phyloP scores from a whole-genome alignment of 2,888 invertebrate species.

The Phoenoteleia sp. region DNA sequence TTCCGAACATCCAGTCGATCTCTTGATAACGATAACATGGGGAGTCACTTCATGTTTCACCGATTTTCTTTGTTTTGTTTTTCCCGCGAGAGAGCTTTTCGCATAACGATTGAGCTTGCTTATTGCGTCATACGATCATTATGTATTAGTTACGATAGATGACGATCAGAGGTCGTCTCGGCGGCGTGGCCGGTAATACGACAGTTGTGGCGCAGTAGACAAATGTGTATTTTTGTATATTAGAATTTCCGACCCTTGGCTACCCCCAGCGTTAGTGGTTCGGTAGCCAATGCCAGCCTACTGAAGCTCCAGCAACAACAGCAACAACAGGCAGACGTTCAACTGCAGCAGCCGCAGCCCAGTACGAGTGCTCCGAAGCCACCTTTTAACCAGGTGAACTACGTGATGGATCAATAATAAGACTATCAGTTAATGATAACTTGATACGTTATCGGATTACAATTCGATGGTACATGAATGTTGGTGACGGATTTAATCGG shows the following conservation, averaged over 20 bases:
- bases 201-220: conserved; percentile 81
- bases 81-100: conserved; percentile 9
- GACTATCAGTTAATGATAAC: conserved; percentile 31
- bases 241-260: conserved; percentile 85
- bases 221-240: conserved; percentile 84
- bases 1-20: too few relatives aligned
- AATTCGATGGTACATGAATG: too few relatives aligned
- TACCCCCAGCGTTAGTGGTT: conserved; percentile 84
- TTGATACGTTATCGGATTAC: too few relatives aligned
- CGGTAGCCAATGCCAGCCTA: conserved; percentile 85
- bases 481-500: background rate
- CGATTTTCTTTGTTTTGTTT: conserved; percentile 17
- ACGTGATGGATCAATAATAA: conserved; percentile 77
- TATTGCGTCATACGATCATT: conserved; percentile 39
- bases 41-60: too few relatives aligned
- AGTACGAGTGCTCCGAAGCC: conserved; percentile 84
- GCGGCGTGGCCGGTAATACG: conserved; percentile 53
- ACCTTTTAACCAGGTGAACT: conserved; percentile 86
- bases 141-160: background rate
- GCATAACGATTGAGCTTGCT: conserved; percentile 46
- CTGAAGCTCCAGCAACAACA: conserved; percentile 85
- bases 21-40: too few relatives aligned
- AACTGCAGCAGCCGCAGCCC: conserved; percentile 84
- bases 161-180: too few relatives aligned
- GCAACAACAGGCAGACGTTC: conserved; percentile 82